Evolutionary conservation across 2,797 vertebrate species (phyloP).

Genomic region (Serranus cabrilla): DNA sequence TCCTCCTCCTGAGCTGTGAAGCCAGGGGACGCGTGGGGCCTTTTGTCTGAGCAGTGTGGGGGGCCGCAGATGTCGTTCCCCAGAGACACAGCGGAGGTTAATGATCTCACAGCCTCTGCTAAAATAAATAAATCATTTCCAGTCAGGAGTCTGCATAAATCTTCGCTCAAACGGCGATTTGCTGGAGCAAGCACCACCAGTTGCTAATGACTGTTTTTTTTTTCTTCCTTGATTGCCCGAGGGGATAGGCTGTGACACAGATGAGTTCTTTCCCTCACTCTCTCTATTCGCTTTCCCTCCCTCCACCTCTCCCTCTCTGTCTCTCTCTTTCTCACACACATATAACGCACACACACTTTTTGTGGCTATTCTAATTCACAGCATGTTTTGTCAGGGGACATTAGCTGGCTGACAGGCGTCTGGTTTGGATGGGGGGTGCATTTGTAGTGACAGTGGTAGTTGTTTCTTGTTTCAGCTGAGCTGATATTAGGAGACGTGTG

Average conservation of each 20-base stretch:
- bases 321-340: conserved; percentile 22
- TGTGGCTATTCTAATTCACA: conserved; percentile 79
- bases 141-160: conserved; percentile 88
- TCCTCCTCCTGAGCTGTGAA: conserved; percentile 47
- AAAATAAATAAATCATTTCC: conserved; percentile 92
- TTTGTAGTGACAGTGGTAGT: conserved; percentile 83
- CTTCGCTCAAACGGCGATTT: conserved; percentile 84
- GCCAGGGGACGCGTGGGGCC: conserved; percentile 72
- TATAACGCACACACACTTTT: conserved; percentile 47
- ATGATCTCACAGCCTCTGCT: conserved; percentile 89
- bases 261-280: conserved; percentile 81
- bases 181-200: conserved; percentile 87
- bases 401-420: conserved; percentile 82
- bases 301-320: conserved; percentile 39
- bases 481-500: conserved; percentile 76
- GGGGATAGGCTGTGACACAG: conserved; percentile 83
- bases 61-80: conserved; percentile 85
- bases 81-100: conserved; percentile 87
- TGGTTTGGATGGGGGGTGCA: conserved; percentile 70
- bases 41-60: conserved; percentile 82
- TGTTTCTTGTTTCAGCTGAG: conserved; percentile 82
- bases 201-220: conserved; percentile 88
- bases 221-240: conserved; percentile 80
- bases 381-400: conserved; percentile 85
- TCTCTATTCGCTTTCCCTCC: conserved; percentile 40